Evolutionary conservation across 1,140 invertebrate species (phyloP).

Genomic region (Magallana angulata): DNA sequence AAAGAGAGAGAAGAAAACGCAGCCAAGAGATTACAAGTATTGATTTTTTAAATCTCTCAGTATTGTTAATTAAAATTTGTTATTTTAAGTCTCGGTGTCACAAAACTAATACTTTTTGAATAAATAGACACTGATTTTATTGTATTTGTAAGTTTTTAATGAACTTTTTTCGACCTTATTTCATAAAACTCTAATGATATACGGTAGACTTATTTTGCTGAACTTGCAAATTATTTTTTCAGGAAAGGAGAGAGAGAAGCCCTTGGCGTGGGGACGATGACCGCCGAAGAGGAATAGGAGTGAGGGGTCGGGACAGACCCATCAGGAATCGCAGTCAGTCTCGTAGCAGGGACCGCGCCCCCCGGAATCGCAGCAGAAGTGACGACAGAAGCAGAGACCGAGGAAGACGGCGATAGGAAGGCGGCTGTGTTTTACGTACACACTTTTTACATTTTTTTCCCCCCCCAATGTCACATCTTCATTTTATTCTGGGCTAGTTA

Average conservation of each 20-base stretch:
- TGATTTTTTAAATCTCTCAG: no score
- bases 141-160: no score
- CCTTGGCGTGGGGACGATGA: constrained; percentile 11
- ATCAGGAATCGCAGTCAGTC: constrained; percentile 2
- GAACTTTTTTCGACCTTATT: no score
- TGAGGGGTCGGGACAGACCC: constrained; percentile 17
- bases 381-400: neutral
- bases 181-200: no score
- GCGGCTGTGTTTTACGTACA: neutral
- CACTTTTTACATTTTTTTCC: constrained; percentile 30
- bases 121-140: no score
- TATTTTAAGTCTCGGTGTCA: no score
- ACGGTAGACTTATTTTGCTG: neutral
- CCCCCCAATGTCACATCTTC: neutral
- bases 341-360: constrained; percentile 1
- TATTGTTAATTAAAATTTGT: no score
- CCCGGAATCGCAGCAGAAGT: constrained; percentile 35
- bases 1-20: constrained; percentile 49
- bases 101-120: no score
- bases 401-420: neutral
- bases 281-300: neutral
- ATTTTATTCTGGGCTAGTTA: neutral
- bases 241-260: constrained; percentile 16
- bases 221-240: neutral
- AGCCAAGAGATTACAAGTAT: constrained; percentile 39